Conservation (phyloP, 2,888 invertebrate genomes). For the Philaethria dido region DNA sequence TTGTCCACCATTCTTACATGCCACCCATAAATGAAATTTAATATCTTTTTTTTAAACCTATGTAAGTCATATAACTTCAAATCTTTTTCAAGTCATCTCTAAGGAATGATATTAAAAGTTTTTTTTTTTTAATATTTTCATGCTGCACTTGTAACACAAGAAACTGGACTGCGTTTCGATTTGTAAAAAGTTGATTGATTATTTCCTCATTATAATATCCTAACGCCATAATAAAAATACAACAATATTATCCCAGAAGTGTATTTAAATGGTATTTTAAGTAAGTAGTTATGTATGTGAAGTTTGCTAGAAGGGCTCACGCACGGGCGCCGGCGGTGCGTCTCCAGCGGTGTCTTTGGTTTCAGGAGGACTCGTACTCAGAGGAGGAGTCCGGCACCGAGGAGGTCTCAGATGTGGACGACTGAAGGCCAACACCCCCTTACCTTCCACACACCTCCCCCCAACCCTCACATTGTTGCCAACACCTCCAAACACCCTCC, state of each 20-base stretch:
- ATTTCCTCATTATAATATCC: constrained; percentile 14
- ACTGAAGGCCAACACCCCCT: constrained; percentile 60
- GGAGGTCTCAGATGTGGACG: constrained; percentile 77
- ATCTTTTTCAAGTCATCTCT: not conserved
- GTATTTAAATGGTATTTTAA: not conserved
- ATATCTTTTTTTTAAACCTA: not conserved
- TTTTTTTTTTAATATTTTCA: constrained; percentile 14
- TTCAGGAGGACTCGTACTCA: constrained; percentile 82
- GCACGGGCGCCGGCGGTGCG: constrained; percentile 50
- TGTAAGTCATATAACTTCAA: not conserved
- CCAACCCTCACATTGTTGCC: not conserved
- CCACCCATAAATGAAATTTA: not conserved
- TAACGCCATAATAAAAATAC: not conserved
- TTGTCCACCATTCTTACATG: too few species aligned
- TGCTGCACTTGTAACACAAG: constrained; percentile 20
- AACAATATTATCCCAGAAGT: not conserved
- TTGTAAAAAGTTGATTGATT: constrained; percentile 19
- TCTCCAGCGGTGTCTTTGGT: constrained; percentile 75
- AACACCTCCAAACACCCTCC: not conserved
- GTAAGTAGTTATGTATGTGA: not conserved
- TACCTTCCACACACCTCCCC: not conserved
- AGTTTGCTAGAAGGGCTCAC: not conserved
- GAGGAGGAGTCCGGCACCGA: constrained; percentile 80
- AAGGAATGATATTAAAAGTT: not conserved
- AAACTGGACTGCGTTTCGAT: constrained; percentile 16